Conservation (phyloP, 35 echinoderm and acorn worm genomes). For the Lytechinus variegatus region DNA sequence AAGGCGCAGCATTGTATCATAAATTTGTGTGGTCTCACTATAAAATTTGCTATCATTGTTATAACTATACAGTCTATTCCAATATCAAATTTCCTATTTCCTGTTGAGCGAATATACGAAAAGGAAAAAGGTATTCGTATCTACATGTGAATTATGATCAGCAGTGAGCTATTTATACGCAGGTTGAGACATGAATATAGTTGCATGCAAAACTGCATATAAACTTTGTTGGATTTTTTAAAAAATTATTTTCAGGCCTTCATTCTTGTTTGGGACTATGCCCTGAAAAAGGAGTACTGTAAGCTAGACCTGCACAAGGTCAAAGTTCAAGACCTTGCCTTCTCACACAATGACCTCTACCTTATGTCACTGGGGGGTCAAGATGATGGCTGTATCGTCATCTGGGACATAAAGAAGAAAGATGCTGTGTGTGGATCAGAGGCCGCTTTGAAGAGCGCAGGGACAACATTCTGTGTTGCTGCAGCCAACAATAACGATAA, state of each 20-base stretch:
- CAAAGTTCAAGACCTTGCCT: slow-evolving; percentile 96
- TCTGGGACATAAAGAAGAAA: slow-evolving; percentile 91
- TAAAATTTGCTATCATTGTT: no score
- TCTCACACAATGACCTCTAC: slow-evolving; percentile 88
- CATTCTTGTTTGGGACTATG: slow-evolving; percentile 95
- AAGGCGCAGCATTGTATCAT: no score
- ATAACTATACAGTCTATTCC: no score
- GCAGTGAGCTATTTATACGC: no score
- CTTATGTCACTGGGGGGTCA: slow-evolving; percentile 86
- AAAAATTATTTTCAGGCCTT: slow-evolving; percentile 67
- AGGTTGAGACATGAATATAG: no score
- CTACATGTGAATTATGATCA: no score
- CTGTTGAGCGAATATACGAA: no score
- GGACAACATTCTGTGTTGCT: slow-evolving; percentile 81
- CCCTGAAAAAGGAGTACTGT: slow-evolving; percentile 63
- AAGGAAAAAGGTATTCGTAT: no score
- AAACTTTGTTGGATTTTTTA: no score
- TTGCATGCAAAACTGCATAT: no score
- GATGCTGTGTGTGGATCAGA: slow-evolving; percentile 85
- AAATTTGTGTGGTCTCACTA: no score
- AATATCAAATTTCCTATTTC: no score
- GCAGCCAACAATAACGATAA: slow-evolving; percentile 78
- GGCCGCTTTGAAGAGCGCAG: slow-evolving; percentile 88
- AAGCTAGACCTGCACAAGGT: slow-evolving; percentile 88
- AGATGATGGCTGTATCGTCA: slow-evolving; percentile 93